Conservation (phyloP, 2,888 invertebrate species). For the Heliconius ethilla region DNA sequence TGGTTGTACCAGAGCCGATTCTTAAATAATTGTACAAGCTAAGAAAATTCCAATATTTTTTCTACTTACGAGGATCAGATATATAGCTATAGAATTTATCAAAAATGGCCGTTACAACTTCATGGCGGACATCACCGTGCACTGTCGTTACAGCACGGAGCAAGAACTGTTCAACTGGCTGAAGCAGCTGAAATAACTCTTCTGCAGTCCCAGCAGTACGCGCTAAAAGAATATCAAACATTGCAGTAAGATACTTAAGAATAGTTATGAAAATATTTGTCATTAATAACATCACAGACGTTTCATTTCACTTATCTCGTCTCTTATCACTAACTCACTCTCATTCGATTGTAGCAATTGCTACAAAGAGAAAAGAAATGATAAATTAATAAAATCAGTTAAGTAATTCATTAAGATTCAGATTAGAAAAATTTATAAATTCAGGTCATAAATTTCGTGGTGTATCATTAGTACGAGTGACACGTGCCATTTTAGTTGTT, state of each 20-base stretch:
- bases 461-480: too few species aligned
- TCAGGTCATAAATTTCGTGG: too few species aligned
- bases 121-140: slow-evolving; percentile 63
- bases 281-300: neutral
- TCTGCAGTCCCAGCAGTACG: slow-evolving; percentile 57
- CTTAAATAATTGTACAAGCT: neutral
- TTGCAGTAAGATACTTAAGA: neutral
- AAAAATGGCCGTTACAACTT: slow-evolving; percentile 80
- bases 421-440: too few species aligned
- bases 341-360: too few species aligned
- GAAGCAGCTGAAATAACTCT: slow-evolving; percentile 61
- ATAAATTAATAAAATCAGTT: too few species aligned
- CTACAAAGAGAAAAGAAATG: too few species aligned
- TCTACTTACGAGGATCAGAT: slow-evolving; percentile 79
- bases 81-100: slow-evolving; percentile 83
- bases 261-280: neutral
- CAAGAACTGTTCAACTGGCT: slow-evolving; percentile 66
- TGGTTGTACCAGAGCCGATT: neutral
- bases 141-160: slow-evolving; percentile 60
- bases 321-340: too few species aligned
- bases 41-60: neutral
- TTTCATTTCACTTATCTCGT: neutral
- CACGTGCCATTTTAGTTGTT: too few species aligned
- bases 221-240: slow-evolving; percentile 52
- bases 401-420: too few species aligned